A percentile compares a stretch with the other conserved stretches of the same genome.
phyloP scores from a whole-genome alignment of 1,140 invertebrate genomes.

The Drosophila orena region DNA sequence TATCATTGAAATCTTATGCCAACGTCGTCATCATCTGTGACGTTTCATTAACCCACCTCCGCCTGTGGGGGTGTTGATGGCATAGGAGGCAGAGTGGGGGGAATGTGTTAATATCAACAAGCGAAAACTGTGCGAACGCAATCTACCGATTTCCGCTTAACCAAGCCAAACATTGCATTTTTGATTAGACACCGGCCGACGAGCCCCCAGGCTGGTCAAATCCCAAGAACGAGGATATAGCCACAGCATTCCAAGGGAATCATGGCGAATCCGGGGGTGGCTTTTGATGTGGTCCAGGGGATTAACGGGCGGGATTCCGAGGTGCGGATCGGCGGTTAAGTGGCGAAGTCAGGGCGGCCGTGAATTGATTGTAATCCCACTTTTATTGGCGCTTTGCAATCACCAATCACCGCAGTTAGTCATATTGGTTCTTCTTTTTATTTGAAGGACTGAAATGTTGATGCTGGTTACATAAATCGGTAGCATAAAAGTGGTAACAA shows the following conservation, averaged over 20 bases:
- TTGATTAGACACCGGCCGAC: slow-evolving; percentile 70
- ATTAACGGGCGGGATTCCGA: not conserved
- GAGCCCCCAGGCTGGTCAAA: slow-evolving; percentile 56
- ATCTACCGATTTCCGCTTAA: slow-evolving; percentile 83
- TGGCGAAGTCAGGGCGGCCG: slow-evolving; percentile 6
- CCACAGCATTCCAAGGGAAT: slow-evolving; percentile 34
- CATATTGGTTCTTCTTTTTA: not conserved
- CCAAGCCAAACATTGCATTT: slow-evolving; percentile 83
- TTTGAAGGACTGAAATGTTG: not conserved
- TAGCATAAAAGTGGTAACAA: not conserved
- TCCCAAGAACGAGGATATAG: slow-evolving; percentile 53
- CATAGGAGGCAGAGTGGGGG: not conserved
- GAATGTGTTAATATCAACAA: slow-evolving; percentile 76
- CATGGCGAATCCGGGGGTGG: slow-evolving; percentile 21
- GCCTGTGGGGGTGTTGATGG: slow-evolving; percentile 12
- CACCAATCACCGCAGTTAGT: not conserved
- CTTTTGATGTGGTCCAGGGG: slow-evolving; percentile 19
- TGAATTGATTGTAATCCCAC: slow-evolving; percentile 49
- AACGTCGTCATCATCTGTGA: slow-evolving; percentile 75
- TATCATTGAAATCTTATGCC: slow-evolving; percentile 80
- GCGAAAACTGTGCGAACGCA: slow-evolving; percentile 73
- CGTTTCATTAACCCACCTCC: slow-evolving; percentile 76
- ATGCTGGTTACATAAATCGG: not conserved
- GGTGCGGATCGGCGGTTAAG: slow-evolving; percentile 7
- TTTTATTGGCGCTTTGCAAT: slow-evolving; percentile 35